phyloP scores from a whole-genome alignment of 2,113 vertebrate genomes.

The Notechis scutatus region DNA sequence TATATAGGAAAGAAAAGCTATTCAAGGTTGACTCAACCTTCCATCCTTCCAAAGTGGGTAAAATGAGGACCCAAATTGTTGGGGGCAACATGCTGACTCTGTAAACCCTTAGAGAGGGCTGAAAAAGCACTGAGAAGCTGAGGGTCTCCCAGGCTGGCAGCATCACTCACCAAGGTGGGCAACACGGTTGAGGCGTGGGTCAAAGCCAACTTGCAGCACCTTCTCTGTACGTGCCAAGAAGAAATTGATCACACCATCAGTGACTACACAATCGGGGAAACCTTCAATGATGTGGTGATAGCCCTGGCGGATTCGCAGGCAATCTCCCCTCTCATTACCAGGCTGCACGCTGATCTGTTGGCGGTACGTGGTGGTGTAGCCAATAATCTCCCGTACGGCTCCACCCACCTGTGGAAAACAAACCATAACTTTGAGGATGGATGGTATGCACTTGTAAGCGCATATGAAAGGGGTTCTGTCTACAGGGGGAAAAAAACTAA shows the following conservation, averaged over 20 bases:
- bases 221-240: slow-evolving; percentile 86
- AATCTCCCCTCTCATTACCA: slow-evolving; percentile 80
- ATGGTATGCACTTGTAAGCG: not conserved
- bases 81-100: too few relatives aligned
- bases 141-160: not conserved
- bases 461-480: not conserved
- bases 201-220: slow-evolving; percentile 82
- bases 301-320: slow-evolving; percentile 73
- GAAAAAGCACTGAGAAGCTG: not conserved
- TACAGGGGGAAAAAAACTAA: too few relatives aligned
- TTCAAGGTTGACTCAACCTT: not conserved
- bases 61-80: too few relatives aligned
- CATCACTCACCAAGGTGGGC: slow-evolving; percentile 82
- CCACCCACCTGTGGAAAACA: slow-evolving; percentile 78
- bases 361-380: slow-evolving; percentile 80
- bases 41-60: too few relatives aligned
- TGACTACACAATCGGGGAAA: slow-evolving; percentile 85
- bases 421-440: not conserved
- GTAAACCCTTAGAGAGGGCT: too few relatives aligned
- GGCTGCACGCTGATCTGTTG: slow-evolving; percentile 79
- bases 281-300: slow-evolving; percentile 79
- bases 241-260: slow-evolving; percentile 89
- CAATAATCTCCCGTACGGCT: slow-evolving; percentile 83
- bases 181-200: slow-evolving; percentile 75
- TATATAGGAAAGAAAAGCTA: not conserved